Evolutionary conservation across 2,113 vertebrate species (phyloP).

Genomic region (Labrus mixtus): DNA sequence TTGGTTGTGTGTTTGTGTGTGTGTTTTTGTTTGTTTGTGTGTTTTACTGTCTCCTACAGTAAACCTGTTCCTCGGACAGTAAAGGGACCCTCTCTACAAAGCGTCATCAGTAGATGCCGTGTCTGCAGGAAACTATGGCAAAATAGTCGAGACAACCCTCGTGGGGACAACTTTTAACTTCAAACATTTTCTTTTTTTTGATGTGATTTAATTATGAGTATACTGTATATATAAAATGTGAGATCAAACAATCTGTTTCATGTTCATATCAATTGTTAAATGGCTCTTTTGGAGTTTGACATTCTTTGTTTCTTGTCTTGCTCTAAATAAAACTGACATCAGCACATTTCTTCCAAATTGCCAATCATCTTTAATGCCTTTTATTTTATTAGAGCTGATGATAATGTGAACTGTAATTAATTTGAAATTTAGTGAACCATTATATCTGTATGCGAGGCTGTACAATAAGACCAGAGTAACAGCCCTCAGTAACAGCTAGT

Average conservation of each 20-base stretch:
- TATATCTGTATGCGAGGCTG: neutral
- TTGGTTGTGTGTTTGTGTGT: slow-evolving; percentile 4
- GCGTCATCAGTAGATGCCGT: slow-evolving; percentile 89
- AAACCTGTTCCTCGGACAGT: slow-evolving; percentile 87
- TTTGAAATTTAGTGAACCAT: slow-evolving; percentile 9
- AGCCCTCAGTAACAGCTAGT: no score
- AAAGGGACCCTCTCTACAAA: slow-evolving; percentile 85
- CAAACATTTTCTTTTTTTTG: neutral
- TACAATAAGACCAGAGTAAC: neutral
- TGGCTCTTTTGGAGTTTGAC: neutral
- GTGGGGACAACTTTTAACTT: slow-evolving; percentile 15
- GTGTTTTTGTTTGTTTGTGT: slow-evolving; percentile 4
- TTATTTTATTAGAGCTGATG: neutral
- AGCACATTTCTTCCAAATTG: slow-evolving; percentile 7
- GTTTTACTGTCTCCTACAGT: slow-evolving; percentile 72
- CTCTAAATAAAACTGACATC: neutral
- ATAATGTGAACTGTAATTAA: slow-evolving; percentile 20
- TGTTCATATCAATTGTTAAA: neutral
- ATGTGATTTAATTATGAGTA: neutral
- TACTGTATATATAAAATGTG: neutral
- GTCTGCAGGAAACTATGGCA: slow-evolving; percentile 87
- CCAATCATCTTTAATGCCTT: slow-evolving; percentile 7
- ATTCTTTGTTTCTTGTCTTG: neutral
- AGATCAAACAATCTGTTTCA: neutral
- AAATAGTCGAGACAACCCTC: neutral